Base-by-base conservation (phyloP, 2,113 vertebrate genomes). In the Tupaia chinensis region DNA sequence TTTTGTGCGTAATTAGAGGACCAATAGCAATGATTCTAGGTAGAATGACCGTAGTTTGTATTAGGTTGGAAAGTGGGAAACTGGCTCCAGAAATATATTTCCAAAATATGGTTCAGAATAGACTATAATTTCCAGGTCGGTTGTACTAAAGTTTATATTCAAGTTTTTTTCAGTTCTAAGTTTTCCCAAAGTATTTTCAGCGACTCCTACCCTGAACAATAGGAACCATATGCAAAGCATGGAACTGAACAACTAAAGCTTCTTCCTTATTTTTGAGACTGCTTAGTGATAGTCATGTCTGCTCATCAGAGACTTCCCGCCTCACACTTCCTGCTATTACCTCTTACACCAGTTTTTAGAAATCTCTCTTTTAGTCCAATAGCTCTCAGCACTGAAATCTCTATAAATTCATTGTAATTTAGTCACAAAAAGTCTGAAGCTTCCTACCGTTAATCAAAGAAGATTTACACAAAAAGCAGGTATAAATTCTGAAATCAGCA, bases 351-450 rank as follows among this genome's bases (percentile, higher is more conserved):
- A 70, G 23, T 82, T 22, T 88, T 84, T 96, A 79, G 8, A 68
- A 80, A 44, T 79, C 22, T 93, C 69, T 69, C 12, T 6, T 91
- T 44, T 77, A 66, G 44, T 81, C 17, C 73, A 68, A 61, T 27
- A 92, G 61, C 15, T 92, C 27, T 94, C 80, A 95, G 61, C 29
- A 88, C 54, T 72, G 19, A 94, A 29, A 84, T 16, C 6, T 81
- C 63, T 87, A 19, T 12, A 70, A 63, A 79, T 95, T 25, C 91
- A 82, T 74, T 79, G 15, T 78, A 92, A 91, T 79, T 96, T 54
- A 72, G 14, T 73, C 93, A 19, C 53, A 92, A 80, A 87, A 68
- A 7, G 14, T 82, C 29, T 23, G 68, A 96, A 76, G 20, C 8
- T 94, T 68, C 78, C 80, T 22, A 65, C 17, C 44, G 53, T 61